These are phyloP conservation scores for Arothron firmamentum DNA, from an alignment of 2,113 vertebrate species.

Conservation along the genomic window DNA sequence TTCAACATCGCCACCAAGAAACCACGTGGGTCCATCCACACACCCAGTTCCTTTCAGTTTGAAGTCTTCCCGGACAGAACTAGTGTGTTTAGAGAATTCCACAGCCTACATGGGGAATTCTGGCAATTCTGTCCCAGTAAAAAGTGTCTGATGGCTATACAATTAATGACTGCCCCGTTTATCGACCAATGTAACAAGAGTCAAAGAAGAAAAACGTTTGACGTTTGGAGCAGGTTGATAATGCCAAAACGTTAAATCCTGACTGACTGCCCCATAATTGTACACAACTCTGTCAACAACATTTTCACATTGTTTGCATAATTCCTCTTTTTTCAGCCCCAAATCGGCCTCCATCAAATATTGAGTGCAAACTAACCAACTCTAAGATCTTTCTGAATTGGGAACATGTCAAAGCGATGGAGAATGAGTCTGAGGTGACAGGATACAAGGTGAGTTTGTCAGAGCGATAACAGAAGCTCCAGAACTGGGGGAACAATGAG, in stretches of 20 bases:
- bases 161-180: no score
- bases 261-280: neutral
- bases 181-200: no score
- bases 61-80: neutral
- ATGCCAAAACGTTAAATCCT: neutral
- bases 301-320: slow-evolving; percentile 23
- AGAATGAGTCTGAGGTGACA: slow-evolving; percentile 87
- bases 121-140: no score
- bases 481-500: slow-evolving; percentile 46
- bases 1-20: slow-evolving; percentile 89
- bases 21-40: slow-evolving; percentile 79
- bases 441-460: slow-evolving; percentile 85
- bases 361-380: slow-evolving; percentile 85
- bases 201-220: no score
- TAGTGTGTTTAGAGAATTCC: no score
- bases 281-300: neutral
- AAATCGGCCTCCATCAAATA: slow-evolving; percentile 82
- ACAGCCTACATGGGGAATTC: no score
- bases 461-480: slow-evolving; percentile 31
- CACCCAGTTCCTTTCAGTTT: neutral
- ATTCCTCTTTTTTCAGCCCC: slow-evolving; percentile 77
- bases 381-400: slow-evolving; percentile 89
- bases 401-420: slow-evolving; percentile 87
- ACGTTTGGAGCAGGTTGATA: neutral
- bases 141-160: no score